Evolutionary conservation across 2,113 vertebrate genomes (phyloP).

Genomic region (Rattus norvegicus): DNA sequence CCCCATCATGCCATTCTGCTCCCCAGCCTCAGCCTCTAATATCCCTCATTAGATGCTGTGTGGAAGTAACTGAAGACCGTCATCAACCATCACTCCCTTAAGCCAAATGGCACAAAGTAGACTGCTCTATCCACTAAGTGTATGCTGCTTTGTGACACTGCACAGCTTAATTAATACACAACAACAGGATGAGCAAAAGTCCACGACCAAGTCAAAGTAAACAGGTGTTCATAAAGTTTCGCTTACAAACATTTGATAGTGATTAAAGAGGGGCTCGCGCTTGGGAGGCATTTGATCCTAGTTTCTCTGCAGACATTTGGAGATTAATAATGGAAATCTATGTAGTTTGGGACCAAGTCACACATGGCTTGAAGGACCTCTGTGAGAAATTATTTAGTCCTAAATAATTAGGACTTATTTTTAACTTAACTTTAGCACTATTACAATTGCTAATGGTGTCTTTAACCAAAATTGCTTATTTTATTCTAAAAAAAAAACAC

Average conservation of each 20-base stretch:
- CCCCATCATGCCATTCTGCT: background rate
- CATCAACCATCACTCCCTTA: background rate
- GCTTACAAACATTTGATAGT: slow-evolving; percentile 48
- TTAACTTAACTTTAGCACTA: slow-evolving; percentile 42
- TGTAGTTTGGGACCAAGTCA: slow-evolving; percentile 64
- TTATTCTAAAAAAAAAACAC: slow-evolving; percentile 7
- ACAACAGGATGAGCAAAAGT: slow-evolving; percentile 22
- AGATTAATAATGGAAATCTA: slow-evolving; percentile 71
- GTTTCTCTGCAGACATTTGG: slow-evolving; percentile 56
- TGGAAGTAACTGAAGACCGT: background rate
- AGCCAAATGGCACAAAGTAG: background rate
- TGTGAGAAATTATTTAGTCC: slow-evolving; percentile 65
- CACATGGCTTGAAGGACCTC: slow-evolving; percentile 69
- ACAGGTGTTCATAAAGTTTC: background rate
- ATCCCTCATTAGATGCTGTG: background rate
- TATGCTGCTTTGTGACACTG: background rate
- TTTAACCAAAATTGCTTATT: slow-evolving; percentile 53
- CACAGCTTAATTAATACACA: background rate
- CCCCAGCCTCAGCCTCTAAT: background rate
- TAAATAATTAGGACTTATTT: too few relatives aligned
- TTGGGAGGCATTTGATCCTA: slow-evolving; percentile 48
- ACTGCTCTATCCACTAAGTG: background rate
- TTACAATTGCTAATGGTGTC: slow-evolving; percentile 13
- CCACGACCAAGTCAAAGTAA: slow-evolving; percentile 21
- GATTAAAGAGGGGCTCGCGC: slow-evolving; percentile 49